phyloP scores from a whole-genome alignment of 1,140 invertebrate genomes.

The Solenopsis invicta region DNA sequence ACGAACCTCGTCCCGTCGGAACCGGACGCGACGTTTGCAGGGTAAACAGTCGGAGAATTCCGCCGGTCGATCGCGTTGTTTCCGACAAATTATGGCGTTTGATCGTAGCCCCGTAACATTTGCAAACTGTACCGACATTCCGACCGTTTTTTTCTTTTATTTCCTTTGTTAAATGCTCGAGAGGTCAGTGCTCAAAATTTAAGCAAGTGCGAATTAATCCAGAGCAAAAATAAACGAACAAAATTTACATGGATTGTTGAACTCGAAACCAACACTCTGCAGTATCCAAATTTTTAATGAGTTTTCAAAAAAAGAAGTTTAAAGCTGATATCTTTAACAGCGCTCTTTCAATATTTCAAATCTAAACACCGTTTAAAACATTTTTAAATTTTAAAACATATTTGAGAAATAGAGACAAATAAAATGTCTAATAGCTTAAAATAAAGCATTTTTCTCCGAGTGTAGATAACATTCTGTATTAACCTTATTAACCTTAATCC shows the following conservation, averaged over 20 bases:
- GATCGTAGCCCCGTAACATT: constrained; percentile 19
- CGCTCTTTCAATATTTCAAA: no score
- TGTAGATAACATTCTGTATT: no score
- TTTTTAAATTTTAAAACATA: no score
- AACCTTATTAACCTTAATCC: no score
- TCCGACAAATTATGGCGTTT: constrained; percentile 59
- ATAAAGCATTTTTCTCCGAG: no score
- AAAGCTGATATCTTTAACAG: no score
- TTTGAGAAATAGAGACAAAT: no score
- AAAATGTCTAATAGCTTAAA: no score
- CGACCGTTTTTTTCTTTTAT: not conserved
- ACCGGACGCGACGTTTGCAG: constrained; percentile 45
- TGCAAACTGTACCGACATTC: not conserved
- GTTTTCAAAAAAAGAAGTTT: not conserved
- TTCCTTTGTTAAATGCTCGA: not conserved
- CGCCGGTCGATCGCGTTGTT: constrained; percentile 50
- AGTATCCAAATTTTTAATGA: not conserved
- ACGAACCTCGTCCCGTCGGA: constrained; percentile 14
- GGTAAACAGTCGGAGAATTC: constrained; percentile 62
- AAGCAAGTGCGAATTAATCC: not conserved
- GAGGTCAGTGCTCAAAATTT: not conserved
- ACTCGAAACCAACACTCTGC: not conserved
- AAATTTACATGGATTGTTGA: not conserved
- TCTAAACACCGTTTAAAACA: no score
- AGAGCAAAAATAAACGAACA: not conserved